Evolutionary conservation across 2,888 invertebrate genomes (phyloP), one percentile per base, ranked within the genome.

Genomic region (Calliphora vomitoria): DNA sequence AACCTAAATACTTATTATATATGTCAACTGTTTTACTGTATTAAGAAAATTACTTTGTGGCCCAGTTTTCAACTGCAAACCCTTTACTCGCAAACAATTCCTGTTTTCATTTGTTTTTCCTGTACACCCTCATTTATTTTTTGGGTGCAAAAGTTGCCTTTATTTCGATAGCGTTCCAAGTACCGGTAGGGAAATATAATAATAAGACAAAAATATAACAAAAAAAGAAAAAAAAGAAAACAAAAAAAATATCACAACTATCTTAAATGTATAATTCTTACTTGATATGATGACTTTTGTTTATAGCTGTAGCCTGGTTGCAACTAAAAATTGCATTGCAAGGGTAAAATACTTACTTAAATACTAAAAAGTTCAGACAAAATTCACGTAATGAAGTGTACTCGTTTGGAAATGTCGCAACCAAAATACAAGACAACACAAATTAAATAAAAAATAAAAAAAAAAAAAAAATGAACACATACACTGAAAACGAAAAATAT

Each of bases 321-420:
- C 80, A 80, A 72, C 31, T 44, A 31, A 76, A 64, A 83, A 72
- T 68, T 79, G 83, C 82, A 79, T 68, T 72, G 75, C 60, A 78
- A 81, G 81, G 86, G 78, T 81, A 41, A 88, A 80, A 72, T 66
- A 85, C 78, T 55, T 62, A 71, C 81, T 38, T 11, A 44, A 11
- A 44, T 11, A 44, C 6, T 13, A 25, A 55, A 50, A 8, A 72
- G 69, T 72, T 80, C 83, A 64, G 83, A 83, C 75, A 72, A 78
- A 81, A 79, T 72, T 75, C 85, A 75, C 76, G 82, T 86, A 88
- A 88, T 87, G 85, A 86, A 87, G 85, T 86, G 86, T 84, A 82
- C 75, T 85, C 87, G 74, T 79, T 86, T 86, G 71, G 74, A 83
- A 88, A 85, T 88, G 87, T 88, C 87, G 87, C 87, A 88, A 81